Evolutionary conservation across 2,888 invertebrate species (phyloP), one percentile per base, ranked within the genome.

Genomic region (Acanthosepion pharaonis): DNA sequence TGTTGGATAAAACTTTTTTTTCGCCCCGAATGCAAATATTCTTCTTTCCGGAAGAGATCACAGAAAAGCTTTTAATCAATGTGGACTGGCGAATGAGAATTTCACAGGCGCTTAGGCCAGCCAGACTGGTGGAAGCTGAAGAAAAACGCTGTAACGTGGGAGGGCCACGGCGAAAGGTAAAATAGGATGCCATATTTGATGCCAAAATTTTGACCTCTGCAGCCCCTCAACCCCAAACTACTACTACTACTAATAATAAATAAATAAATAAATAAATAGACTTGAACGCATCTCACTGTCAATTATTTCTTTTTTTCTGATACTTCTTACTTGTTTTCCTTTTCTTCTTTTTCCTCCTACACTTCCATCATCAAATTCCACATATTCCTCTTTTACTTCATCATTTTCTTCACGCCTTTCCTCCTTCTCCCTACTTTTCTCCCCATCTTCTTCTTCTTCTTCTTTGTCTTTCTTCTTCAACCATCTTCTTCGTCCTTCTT

Each of bases 31-130:
- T 78, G n/a, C 78, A 78, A 78, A 78, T 78, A 78, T 78, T 15
- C 33, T 78, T n/a, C n/a, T 78, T 78, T 78, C 78, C 78, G 78
- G 78, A 78, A 78, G 78, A 78, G 78, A 78, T 78, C n/a, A 78
- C 33, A 33, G 15, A 1, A 78, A 78, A 78, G 78, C 78, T 78
- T 78, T 78, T 78, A n/a, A 78, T 78, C 78, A 33, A 33, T n/a
- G 78, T 33, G 78, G 78, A 78, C 78, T 78, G n/a, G 11, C 78
- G 78, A n/a, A n/a, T 78, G 18, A 78, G n/a, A 78, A 78, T 78
- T 78, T 78, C 78, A 78, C 78, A 78, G 78, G n/a, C 78, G 78
- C 78, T 78, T 78, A 78, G 78, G 78, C 78, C 78, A 78, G n/a
- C n/a, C n/a, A 78, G 15, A 78, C 33, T 78, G 78, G 78, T n/a